Percentiles rank a stretch among this genome's conserved stretches.
phyloP scores from a whole-genome alignment of 2,113 vertebrate genomes.

The Phoxinus phoxinus region DNA sequence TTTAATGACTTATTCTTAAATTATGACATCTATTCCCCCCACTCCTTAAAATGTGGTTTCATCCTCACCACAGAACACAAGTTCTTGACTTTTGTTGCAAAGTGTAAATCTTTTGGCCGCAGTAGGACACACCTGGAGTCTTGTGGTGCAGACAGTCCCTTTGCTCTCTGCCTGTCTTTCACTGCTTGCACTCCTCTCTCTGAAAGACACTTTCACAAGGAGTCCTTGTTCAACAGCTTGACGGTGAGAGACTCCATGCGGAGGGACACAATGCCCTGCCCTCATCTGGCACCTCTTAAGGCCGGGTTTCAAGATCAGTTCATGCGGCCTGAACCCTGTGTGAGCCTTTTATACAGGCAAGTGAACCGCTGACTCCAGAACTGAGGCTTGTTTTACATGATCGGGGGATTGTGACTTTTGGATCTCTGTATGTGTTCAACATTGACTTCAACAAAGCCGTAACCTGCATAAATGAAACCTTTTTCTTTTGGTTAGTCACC shows the following conservation, averaged over 20 bases:
- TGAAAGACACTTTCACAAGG: conserved; percentile 50
- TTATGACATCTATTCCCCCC: neutral
- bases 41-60: neutral
- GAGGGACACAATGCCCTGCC: conserved; percentile 40
- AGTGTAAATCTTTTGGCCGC: neutral
- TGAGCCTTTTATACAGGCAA: conserved; percentile 15
- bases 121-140: conserved; percentile 20
- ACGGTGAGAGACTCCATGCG: conserved; percentile 23
- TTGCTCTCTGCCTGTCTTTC: conserved; percentile 48
- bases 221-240: conserved; percentile 37
- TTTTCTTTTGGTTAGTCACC: neutral
- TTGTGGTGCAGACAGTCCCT: neutral
- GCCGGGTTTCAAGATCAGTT: conserved; percentile 25
- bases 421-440: neutral
- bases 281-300: neutral
- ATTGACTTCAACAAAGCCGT: neutral
- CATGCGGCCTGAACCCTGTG: neutral
- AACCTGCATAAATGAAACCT: neutral
- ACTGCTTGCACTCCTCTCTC: conserved; percentile 37
- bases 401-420: neutral
- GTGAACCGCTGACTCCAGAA: neutral
- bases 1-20: neutral
- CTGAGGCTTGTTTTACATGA: neutral
- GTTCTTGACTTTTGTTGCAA: neutral
- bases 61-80: neutral